phyloP scores from a whole-genome alignment of 2,888 invertebrate genomes.

The Phania funesta region DNA sequence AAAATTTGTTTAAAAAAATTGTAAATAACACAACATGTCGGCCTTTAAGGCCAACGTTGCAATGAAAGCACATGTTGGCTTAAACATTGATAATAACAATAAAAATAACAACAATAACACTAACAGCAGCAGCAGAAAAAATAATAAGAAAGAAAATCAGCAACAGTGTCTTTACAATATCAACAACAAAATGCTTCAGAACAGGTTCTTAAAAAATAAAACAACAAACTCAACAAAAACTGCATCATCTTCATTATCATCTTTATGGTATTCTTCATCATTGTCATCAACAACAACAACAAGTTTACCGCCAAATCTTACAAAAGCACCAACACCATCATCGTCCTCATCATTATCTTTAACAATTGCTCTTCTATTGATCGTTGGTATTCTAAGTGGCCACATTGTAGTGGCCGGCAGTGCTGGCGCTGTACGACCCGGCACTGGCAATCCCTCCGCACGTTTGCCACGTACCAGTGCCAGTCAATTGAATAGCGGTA shows the following conservation, averaged over 20 bases:
- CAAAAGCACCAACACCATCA: conserved; percentile 46
- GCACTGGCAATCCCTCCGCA: conserved; percentile 80
- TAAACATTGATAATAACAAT: conserved; percentile 50
- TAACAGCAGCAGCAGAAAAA: conserved; percentile 1
- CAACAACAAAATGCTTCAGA: conserved; percentile 48
- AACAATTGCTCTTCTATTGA: conserved; percentile 71
- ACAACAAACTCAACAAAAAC: conserved; percentile 49
- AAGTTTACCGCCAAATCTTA: not conserved
- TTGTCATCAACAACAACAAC: conserved; percentile 43
- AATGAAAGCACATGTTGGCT: conserved; percentile 66
- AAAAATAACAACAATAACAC: conserved; percentile 28
- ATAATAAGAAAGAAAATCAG: conserved; percentile 22
- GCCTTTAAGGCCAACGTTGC: conserved; percentile 76
- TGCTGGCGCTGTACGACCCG: conserved; percentile 75
- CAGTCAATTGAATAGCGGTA: conserved; percentile 81
- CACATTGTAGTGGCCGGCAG: conserved; percentile 68
- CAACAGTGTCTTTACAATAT: conserved; percentile 37
- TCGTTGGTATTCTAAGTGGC: conserved; percentile 70
- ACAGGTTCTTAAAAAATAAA: conserved; percentile 62
- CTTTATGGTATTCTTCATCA: conserved; percentile 10
- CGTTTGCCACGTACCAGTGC: conserved; percentile 84
- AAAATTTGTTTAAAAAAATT: conserved; percentile 20
- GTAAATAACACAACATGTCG: conserved; percentile 72
- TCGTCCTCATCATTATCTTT: conserved; percentile 58
- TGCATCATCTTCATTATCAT: conserved; percentile 33